A percentile compares a stretch with the other conserved stretches of the same genome.
These are phyloP conservation scores for Urophycis tenuis DNA, from an alignment of 2,797 vertebrate species.

Conservation along the genomic window DNA sequence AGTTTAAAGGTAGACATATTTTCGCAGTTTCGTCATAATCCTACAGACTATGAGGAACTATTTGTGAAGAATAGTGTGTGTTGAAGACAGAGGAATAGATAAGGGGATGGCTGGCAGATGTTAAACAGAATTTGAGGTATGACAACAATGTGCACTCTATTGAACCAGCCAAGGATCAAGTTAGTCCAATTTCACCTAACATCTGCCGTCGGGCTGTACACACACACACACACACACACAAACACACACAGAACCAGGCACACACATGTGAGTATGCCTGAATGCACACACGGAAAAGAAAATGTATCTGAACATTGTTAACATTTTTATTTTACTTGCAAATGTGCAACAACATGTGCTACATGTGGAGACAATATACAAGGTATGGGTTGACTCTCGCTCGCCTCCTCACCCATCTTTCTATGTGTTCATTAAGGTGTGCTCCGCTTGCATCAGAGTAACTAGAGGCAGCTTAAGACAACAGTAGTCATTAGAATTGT, in stretches of 20 bases:
- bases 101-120: constrained; percentile 1
- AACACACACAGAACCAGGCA: neutral
- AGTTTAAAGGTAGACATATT: neutral
- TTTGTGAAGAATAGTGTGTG: neutral
- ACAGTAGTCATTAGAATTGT: neutral
- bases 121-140: neutral
- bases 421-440: neutral
- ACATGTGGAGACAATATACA: neutral
- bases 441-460: neutral
- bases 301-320: neutral
- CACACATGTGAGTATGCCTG: neutral
- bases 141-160: constrained; percentile 4
- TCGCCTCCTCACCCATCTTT: neutral
- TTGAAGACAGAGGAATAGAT: neutral
- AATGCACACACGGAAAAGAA: constrained; percentile 6
- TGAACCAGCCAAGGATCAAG: constrained; percentile 1
- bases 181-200: constrained; percentile 2
- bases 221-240: neutral
- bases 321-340: neutral
- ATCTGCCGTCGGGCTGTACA: neutral
- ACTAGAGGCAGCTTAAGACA: neutral
- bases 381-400: neutral
- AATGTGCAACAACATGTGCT: neutral
- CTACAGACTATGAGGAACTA: neutral
- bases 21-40: neutral